Evolutionary conservation across 1,140 invertebrate genomes (phyloP), one percentile per base, ranked within the genome.

Genomic region (Eumeta japonica): DNA sequence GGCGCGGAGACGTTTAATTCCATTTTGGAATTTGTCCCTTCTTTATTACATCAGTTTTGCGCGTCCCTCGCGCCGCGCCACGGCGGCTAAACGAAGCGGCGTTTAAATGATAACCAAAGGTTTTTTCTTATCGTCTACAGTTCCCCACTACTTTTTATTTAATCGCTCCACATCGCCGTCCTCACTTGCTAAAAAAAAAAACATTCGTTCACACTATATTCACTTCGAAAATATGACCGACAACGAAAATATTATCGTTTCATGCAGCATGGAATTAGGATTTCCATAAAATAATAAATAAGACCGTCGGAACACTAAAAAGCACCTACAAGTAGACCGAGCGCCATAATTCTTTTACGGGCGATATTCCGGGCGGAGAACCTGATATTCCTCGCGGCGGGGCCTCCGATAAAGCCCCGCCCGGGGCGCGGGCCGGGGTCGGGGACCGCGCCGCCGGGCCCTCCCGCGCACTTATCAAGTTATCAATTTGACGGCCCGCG

Each of bases 251-350:
- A 57, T 64, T 64, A 60, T 64, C 52, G 42, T 64, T 62, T 39
- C 58, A 62, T 62, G 42, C 52, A 38, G 43, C 41, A 29, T n/a
- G n/a, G n/a, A n/a, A n/a, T n/a, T n/a, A 55, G 49, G 47, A 62
- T 65, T 62, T 61, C 55, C 58, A 63, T 62, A 66, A 62, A 62
- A 66, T 63, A 66, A 66, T 63, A 66, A 62, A 60, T 50, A 50
- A 39, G 39, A 43, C 37, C 48, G 45, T 9, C 41, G n/a, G n/a
- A n/a, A n/a, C n/a, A n/a, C n/a, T n/a, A 55, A 47, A 55, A 55
- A 55, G 40, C 53, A 50, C 30, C 43, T 37, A 35, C 39, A 35
- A n/a, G n/a, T n/a, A n/a, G n/a, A n/a, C n/a, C n/a, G n/a, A n/a
- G n/a, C n/a, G n/a, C n/a, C n/a, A 39, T 50, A 14, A 11, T 32